Evolutionary conservation across 2,888 invertebrate genomes (phyloP).

Genomic region (Pycnomerus fuliginosus): DNA sequence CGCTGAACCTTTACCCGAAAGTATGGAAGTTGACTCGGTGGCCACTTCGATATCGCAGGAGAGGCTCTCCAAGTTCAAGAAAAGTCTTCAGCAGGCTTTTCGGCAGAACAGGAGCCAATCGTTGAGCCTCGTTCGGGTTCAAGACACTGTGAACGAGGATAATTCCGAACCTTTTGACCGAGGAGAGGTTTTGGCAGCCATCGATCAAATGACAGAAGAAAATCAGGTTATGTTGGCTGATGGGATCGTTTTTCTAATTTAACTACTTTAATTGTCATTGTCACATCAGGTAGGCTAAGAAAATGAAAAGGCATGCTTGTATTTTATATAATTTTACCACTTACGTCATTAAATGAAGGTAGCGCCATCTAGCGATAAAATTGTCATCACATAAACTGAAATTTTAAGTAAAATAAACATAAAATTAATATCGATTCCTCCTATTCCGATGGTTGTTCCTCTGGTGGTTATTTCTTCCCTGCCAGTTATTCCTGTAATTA

Average conservation of each 20-base stretch:
- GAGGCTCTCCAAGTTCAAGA: slow-evolving; percentile 70
- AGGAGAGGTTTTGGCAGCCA: slow-evolving; percentile 75
- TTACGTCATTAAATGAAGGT: too few species aligned
- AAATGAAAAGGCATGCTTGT: too few species aligned
- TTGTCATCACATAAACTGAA: too few species aligned
- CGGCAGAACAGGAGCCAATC: slow-evolving; percentile 75
- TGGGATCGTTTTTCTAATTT: slow-evolving; percentile 80
- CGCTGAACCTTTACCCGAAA: slow-evolving; percentile 23
- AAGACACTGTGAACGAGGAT: slow-evolving; percentile 63
- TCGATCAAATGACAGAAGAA: slow-evolving; percentile 81
- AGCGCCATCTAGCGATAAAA: too few species aligned
- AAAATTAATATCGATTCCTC: slow-evolving; percentile 2
- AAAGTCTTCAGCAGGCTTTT: slow-evolving; percentile 73
- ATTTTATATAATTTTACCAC: too few species aligned
- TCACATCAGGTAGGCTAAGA: too few species aligned
- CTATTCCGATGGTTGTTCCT: slow-evolving; percentile 7
- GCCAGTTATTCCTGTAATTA: slow-evolving; percentile 16
- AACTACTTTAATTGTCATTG: slow-evolving; percentile 38
- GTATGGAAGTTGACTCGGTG: slow-evolving; percentile 13
- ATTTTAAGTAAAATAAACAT: too few species aligned
- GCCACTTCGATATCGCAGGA: slow-evolving; percentile 18
- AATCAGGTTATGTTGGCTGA: slow-evolving; percentile 93
- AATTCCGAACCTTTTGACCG: slow-evolving; percentile 61
- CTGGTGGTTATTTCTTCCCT: slow-evolving; percentile 4
- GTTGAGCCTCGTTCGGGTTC: slow-evolving; percentile 66